Evolutionary conservation across 2,113 vertebrate species (phyloP).

Genomic region (Tonatia bakeri): DNA sequence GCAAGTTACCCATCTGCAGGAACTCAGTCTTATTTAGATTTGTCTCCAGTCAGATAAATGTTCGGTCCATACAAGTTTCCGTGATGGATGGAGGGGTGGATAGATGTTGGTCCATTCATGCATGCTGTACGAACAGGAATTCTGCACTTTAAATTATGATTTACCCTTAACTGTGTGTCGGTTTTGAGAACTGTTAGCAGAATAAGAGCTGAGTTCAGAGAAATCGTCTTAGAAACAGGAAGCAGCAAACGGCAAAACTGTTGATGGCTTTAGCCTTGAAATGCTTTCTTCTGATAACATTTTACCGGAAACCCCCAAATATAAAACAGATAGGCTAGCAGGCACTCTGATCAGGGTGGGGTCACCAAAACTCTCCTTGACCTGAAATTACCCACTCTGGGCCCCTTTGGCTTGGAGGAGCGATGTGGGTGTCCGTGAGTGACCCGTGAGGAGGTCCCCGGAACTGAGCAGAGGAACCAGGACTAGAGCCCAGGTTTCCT

Average conservation of each 20-base stretch:
- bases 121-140: neutral
- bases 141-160: neutral
- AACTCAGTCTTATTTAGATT: neutral
- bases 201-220: neutral
- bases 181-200: neutral
- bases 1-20: neutral
- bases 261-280: neutral
- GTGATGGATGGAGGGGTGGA: neutral
- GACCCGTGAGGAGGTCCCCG: neutral
- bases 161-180: neutral
- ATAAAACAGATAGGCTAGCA: neutral
- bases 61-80: neutral
- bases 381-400: neutral
- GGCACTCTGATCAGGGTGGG: neutral
- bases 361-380: neutral
- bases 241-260: neutral
- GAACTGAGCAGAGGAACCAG: neutral
- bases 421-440: neutral
- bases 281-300: neutral
- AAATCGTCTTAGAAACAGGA: neutral
- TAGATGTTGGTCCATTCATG: neutral
- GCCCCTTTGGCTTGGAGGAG: neutral
- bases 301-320: neutral
- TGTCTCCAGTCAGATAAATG: neutral
- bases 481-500: neutral